These are phyloP conservation scores for Drosophila repletoides DNA, from an alignment of 1,140 invertebrate species.

Conservation along the genomic window DNA sequence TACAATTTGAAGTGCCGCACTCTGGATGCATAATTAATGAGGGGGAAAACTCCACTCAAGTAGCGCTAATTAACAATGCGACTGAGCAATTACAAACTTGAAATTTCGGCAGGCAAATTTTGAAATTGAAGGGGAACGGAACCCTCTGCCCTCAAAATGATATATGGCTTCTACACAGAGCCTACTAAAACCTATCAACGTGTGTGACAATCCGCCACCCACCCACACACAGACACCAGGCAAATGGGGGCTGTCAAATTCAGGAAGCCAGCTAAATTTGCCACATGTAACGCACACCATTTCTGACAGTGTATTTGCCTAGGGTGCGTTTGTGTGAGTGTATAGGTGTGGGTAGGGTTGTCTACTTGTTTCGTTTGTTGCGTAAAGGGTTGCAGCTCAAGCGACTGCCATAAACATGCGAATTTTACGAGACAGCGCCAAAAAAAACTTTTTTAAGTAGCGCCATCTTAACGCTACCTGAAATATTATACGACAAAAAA, in stretches of 20 bases:
- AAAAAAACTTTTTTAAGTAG: constrained; percentile 65
- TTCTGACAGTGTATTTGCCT: neutral
- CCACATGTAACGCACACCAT: constrained; percentile 49
- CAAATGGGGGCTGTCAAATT: constrained; percentile 27
- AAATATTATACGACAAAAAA: constrained; percentile 63
- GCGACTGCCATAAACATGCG: constrained; percentile 53
- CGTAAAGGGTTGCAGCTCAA: constrained; percentile 40
- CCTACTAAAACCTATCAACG: constrained; percentile 23
- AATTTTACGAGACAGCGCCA: constrained; percentile 58
- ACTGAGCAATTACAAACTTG: constrained; percentile 24
- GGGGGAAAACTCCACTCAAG: constrained; percentile 19
- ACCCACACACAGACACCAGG: neutral
- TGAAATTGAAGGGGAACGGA: neutral
- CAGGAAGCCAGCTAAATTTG: constrained; percentile 64
- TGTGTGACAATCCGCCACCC: neutral
- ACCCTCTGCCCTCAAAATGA: constrained; percentile 3
- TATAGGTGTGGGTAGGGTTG: neutral
- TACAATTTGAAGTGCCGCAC: constrained; percentile 26
- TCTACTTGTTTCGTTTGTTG: neutral
- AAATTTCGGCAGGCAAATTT: constrained; percentile 5
- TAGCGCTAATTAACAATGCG: constrained; percentile 38
- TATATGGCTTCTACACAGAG: constrained; percentile 34
- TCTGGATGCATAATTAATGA: constrained; percentile 36
- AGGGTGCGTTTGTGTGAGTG: neutral
- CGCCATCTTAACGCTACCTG: constrained; percentile 51